Base-by-base conservation (phyloP, 2,888 invertebrate genomes). In the Cotesia congregata region DNA sequence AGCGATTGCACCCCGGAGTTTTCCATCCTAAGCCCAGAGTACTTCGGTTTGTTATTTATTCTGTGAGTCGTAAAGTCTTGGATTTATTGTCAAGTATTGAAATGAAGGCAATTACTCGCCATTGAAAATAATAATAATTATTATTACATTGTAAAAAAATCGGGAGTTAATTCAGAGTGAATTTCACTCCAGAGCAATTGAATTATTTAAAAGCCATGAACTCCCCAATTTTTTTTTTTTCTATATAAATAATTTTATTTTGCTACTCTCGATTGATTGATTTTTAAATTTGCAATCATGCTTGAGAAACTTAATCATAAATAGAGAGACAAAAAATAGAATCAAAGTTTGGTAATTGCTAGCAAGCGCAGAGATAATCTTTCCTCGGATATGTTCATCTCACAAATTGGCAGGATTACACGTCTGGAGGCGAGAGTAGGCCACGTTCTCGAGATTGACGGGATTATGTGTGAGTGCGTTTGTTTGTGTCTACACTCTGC, bases 1-100 rank as follows among this genome's bases (percentile, higher is more conserved):
- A 75, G 70, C 71, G 61, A 70, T 68, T 72, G 71, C 76, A 78
- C 78, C 64, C 79, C 72, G 78, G 80, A 78, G 81, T 78, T 78
- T 67, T 60, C 50, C 50, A 50, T 50, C 77, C 77, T 79, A 77
- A 74, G 38, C 30, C 73, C 77, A 75, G 74, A 77, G 72, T 20
- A 77, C 78, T 72, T 73, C 41, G 73, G 67, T 82, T 81, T 82
- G 83, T 88, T 88, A 86, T 88, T 88, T 88, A 88, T 88, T 83
- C 82, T 83, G 79, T 76, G 79, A 85, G 85, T 87, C 87, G 86
- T 87, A 87, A 88, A 88, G 85, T 78, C 79, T 81, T 83, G 84
- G 85, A 88, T 88, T 88, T 88, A 88, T 88, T 85, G 86, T 81
- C 80, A 83, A 87, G 86, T 86, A 88, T 88, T 87, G 85, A 87